Base-by-base conservation (phyloP, 2,113 vertebrate species). In the Hippopotamus amphibius region DNA sequence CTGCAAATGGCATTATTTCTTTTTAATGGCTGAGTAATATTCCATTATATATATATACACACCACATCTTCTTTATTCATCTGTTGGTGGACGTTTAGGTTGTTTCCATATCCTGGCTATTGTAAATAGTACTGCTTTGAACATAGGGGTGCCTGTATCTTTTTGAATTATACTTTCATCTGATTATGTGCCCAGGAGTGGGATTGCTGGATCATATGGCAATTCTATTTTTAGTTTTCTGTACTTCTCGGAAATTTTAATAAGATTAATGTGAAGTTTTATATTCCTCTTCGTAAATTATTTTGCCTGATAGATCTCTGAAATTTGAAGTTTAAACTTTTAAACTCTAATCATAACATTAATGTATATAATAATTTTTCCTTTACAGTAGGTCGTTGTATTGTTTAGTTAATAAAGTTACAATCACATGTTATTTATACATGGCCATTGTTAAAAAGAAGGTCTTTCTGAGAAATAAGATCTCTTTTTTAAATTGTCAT, bases 401-500 rank as follows among this genome's bases (percentile, higher is more conserved):
- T 95, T 82, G 13, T 65, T 95, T 92, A 86, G 68, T 83, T 91
- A 86, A 77, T 93, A 86, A 85, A 93, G 17, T 93, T 77, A 87
- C 89, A 84, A 68, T 80, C 76, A 46, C 3, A 48, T 63, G 41
- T 37, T 86, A 79, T 50, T 87, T 83, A 92, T 69, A 68, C 63
- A 66, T 69, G 16, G 6, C 17, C 41, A 3, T 68, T 92, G 82
- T 82, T 96, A 22, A 59, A 83, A 88, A 37, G 21, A 88, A 37
- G 21, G 26, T 71, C 16, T 83, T 88, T 95, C 33, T 81, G 17
- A 90, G 7, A 19, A 91, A 69, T 84, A 33, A 28, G 12, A 10
- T 50, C 53, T 66, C 5, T 81, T 74, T 80, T 94, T 55, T 30
- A 13, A 21, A 6, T 43, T 88, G 30, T 13, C 19, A 5, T 65